Percentiles rank a stretch among this genome's conserved stretches.
Conservation (phyloP, 2,888 invertebrate genomes). For the Laspeyria flexula region DNA sequence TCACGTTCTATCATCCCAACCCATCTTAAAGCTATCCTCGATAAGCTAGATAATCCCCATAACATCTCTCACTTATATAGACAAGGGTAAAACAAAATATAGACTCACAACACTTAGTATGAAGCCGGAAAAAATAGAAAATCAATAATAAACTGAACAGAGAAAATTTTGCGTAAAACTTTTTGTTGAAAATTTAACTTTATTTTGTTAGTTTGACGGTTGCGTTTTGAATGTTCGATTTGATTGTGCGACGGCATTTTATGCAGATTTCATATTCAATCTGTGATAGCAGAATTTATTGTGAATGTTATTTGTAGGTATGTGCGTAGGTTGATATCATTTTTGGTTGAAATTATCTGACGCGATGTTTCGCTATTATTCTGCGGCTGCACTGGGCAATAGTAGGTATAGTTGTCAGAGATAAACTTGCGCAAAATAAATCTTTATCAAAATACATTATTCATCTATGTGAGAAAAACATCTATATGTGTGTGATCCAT, state of each 20-base stretch:
- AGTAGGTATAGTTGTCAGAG: too few relatives aligned
- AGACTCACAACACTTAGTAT: constrained; percentile 30
- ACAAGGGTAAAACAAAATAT: constrained; percentile 27
- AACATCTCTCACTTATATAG: constrained; percentile 2
- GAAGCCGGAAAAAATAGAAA: constrained; percentile 37
- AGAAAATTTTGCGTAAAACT: constrained; percentile 21
- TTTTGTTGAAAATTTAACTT: constrained; percentile 1
- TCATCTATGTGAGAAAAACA: too few relatives aligned
- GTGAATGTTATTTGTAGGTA: constrained; percentile 12
- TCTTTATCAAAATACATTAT: too few relatives aligned
- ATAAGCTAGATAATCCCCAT: constrained; percentile 8
- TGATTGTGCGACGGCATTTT: constrained; percentile 50
- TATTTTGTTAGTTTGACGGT: constrained; percentile 2
- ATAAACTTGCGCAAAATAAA: too few relatives aligned
- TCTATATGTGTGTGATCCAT: too few relatives aligned
- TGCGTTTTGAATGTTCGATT: constrained; percentile 1
- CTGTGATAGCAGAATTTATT: constrained; percentile 65
- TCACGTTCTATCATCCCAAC: background rate
- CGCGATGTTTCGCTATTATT: background rate
- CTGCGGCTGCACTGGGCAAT: too few relatives aligned
- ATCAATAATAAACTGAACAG: constrained; percentile 41
- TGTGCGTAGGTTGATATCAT: constrained; percentile 3
- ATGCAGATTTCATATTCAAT: constrained; percentile 72
- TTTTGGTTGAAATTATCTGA: background rate
- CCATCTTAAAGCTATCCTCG: background rate